Evolutionary conservation across 2,888 invertebrate genomes (phyloP), one percentile per base, ranked within the genome.

Genomic region (Lycaena phlaeas): DNA sequence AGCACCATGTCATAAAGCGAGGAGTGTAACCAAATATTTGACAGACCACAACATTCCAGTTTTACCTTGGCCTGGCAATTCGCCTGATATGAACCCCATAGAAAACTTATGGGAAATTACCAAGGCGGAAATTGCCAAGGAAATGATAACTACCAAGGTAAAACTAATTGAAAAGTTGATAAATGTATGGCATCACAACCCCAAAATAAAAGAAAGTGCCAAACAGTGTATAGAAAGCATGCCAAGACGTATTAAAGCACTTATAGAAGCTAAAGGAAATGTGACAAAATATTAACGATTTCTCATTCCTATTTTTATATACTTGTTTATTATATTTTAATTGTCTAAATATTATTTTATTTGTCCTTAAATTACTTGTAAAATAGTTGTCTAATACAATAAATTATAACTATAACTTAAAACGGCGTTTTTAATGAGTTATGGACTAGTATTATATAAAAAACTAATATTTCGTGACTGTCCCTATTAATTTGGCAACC

Each of bases 31-130:
- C 1, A 31, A 14, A 14, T 31, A 15, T n/a, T 10, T 31, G 4
- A 15, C 14, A 31, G 40, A 22, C 4, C 1, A 29, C 10, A 5
- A 22, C 14, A 40, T 34, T 10, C 40, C 34, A 10, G 5, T 14
- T 9, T 30, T 40, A 10, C 14, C 5, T 25, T 52, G 51, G 50
- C 49, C 50, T 15, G 44, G 50, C 14, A 49, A 49, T 18, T 42
- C 34, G 14, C 49, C 47, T 4, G 47, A 48, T 27, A 38, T 49
- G 42, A 52, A 53, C 38, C 49, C 52, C 10, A 53, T 52, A 5
- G 52, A 54, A 41, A 54, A 53, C 29, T 10, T 50, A 5, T 52
- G 51, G 51, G 51, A 50, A 25, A 31, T 50, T 3, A 44, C 46
- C 27, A 56, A 55, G 15, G 40, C 42, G 37, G 45, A 46, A 46